Percentiles rank a stretch among this genome's conserved stretches.
phyloP scores from a whole-genome alignment of 2,797 vertebrate species.

The Poecilia gillii region DNA sequence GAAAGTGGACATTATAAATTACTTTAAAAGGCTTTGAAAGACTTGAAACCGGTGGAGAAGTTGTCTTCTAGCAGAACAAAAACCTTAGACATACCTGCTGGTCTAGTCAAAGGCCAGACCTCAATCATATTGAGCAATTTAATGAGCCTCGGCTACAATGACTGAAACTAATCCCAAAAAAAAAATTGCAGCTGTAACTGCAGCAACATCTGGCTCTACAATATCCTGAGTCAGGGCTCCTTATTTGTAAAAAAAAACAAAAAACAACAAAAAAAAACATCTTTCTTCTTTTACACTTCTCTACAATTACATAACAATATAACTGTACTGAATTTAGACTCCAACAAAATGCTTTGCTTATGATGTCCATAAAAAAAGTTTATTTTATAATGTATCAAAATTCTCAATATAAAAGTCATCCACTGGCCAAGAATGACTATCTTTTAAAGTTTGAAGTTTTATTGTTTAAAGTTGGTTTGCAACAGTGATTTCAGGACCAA shows the following conservation, averaged over 20 bases:
- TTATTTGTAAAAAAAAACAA: too few relatives aligned
- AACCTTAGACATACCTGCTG: background rate
- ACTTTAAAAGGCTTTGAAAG: background rate
- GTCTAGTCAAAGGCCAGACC: background rate
- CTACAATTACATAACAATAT: too few relatives aligned
- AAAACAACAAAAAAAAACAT: too few relatives aligned
- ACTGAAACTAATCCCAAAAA: background rate
- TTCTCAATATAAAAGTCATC: background rate
- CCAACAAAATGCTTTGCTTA: background rate
- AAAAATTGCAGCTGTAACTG: background rate
- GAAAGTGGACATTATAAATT: background rate
- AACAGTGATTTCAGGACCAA: background rate
- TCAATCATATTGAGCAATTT: background rate
- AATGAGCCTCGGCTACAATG: background rate
- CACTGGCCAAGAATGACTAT: background rate
- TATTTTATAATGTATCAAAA: background rate
- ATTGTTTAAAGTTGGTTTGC: background rate
- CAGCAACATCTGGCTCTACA: background rate
- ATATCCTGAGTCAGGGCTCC: too few relatives aligned
- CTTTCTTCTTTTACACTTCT: too few relatives aligned
- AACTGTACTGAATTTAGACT: background rate
- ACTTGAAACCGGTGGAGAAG: background rate
- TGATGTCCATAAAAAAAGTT: background rate
- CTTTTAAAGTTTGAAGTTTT: background rate
- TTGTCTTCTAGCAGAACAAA: background rate